Base-by-base conservation (phyloP, 2,888 invertebrate genomes). In the Agonopterix arenella region DNA sequence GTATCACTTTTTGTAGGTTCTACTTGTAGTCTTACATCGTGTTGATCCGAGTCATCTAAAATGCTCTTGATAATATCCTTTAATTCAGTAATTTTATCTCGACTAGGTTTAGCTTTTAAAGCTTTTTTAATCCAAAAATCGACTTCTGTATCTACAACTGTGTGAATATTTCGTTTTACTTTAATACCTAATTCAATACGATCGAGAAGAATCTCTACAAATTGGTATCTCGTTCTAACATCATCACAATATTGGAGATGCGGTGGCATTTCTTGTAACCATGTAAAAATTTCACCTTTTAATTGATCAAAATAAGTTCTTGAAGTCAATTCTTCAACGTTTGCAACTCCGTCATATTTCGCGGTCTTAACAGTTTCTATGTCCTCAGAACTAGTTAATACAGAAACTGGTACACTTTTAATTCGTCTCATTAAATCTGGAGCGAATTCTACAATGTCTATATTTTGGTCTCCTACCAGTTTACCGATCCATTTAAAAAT, bases 401-500 rank as follows among this genome's bases (percentile, higher is more conserved):
- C 10, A 40, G 50, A 47, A 40, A 44, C 16, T 11, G 47, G 28
- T 18, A 52, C 16, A 8, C 36, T 36, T 16, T 49, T 4, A 40
- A 52, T 41, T 38, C 16, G 49, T 16, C 46, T 11, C 42, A 51
- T 11, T 36, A 54, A 47, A 16, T 50, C 48, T 37, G 49, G 38
- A n/a, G 47, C 47, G 16, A 28, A 38, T n/a, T 50, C 44, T 13
- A 56, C 48, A 16, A 48, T 47, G 18, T 53, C 36, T 18, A 47
- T 43, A 45, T 47, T 52, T 38, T 52, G 41, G 37, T 53, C 55
- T 11, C 58, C 56, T 2, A 47, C 47, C 8, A 55, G 7, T 45
- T 57, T 55, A 16, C 50, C 51, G 5, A 56, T 40, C 59, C 58
- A 61, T 49, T 59, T 57, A n/a, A 50, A 56, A 43, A 59, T 58